Evolutionary conservation across 2,797 vertebrate species (phyloP).

Genomic region (Siniperca obscura): DNA sequence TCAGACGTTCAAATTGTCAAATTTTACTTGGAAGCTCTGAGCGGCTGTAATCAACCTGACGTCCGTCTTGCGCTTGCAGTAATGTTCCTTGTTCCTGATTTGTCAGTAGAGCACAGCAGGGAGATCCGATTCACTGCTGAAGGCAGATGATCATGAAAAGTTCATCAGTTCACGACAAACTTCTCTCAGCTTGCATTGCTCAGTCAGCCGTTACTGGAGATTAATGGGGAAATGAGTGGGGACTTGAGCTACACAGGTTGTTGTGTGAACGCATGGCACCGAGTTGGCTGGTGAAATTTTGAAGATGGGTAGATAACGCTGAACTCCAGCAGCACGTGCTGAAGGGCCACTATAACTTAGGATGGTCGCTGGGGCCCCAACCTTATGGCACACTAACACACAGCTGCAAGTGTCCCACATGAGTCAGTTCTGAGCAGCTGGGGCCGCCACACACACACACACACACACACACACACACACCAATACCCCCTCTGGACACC

Average conservation of each 20-base stretch:
- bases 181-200: neutral
- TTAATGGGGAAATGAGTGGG: neutral
- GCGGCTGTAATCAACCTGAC: neutral
- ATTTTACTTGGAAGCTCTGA: neutral
- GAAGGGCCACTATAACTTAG: neutral
- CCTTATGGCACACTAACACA: conserved; percentile 25
- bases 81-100: neutral
- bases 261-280: neutral
- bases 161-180: neutral
- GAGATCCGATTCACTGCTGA: neutral
- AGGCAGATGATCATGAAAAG: neutral
- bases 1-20: neutral
- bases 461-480: conserved; percentile 31
- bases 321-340: neutral
- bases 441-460: conserved; percentile 30
- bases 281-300: neutral
- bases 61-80: neutral
- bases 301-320: neutral
- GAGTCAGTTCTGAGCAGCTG: conserved; percentile 66
- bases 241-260: neutral
- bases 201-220: neutral
- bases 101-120: neutral
- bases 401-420: conserved; percentile 44
- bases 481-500: conserved; percentile 13
- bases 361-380: neutral